These are phyloP conservation scores for Erythrocercus mccallii DNA, from an alignment of 2,113 vertebrate species.

Conservation along the genomic window DNA sequence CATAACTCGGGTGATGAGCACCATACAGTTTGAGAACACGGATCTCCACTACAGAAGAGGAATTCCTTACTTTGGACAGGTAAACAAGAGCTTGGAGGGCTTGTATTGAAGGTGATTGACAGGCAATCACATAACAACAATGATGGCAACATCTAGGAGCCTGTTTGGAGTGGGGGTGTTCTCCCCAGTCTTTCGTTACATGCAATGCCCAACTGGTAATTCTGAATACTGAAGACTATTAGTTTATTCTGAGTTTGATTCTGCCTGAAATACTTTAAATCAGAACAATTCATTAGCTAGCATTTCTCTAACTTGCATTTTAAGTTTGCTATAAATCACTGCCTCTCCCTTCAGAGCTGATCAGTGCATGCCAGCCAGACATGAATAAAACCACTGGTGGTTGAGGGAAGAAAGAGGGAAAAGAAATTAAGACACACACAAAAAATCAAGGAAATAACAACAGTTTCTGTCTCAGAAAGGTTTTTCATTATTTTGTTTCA, in stretches of 20 bases:
- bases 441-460: background rate
- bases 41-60: conserved; percentile 55
- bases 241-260: background rate
- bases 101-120: background rate
- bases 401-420: background rate
- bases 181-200: background rate
- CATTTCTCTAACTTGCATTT: background rate
- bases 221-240: background rate
- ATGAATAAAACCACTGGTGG: background rate
- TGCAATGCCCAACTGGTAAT: background rate
- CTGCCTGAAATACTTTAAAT: background rate
- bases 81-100: background rate
- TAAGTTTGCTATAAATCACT: background rate
- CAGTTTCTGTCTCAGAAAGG: background rate
- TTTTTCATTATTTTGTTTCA: background rate
- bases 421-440: background rate
- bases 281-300: background rate
- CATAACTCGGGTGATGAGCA: conserved; percentile 27
- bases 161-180: background rate
- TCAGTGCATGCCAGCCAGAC: background rate
- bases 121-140: background rate
- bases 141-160: background rate
- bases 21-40: conserved; percentile 51
- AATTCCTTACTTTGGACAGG: conserved; percentile 65
- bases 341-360: background rate